phyloP scores from a whole-genome alignment of 2,113 vertebrate species.

The Hydropotes inermis region DNA sequence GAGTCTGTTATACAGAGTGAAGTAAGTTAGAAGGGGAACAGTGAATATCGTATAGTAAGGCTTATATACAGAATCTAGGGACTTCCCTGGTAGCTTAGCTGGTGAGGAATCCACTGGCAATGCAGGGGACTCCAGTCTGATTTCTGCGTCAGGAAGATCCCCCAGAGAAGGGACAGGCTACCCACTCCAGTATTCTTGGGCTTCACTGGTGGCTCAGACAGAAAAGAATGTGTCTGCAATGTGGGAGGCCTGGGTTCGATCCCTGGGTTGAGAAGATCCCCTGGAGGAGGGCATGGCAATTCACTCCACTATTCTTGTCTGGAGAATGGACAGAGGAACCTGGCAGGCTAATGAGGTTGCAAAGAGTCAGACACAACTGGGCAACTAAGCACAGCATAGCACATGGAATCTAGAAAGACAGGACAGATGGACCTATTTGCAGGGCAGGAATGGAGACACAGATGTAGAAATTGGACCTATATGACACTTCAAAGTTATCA shows the following conservation, averaged over 20 bases:
- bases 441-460: background rate
- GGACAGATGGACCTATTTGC: background rate
- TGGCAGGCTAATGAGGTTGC: background rate
- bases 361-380: background rate
- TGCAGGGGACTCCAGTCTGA: background rate
- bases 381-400: background rate
- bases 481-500: background rate
- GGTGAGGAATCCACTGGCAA: background rate
- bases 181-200: background rate
- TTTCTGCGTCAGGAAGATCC: background rate
- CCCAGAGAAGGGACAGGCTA: background rate
- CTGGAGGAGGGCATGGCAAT: background rate
- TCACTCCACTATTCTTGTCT: background rate
- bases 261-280: background rate
- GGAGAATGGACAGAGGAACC: background rate
- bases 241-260: background rate
- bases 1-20: background rate
- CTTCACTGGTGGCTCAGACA: background rate
- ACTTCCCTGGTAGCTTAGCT: background rate
- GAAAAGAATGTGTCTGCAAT: background rate
- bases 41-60: background rate
- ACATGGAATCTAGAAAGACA: background rate
- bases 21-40: background rate
- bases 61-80: background rate
- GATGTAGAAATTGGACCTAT: background rate